A percentile compares a stretch with the other conserved stretches of the same genome.
Conservation (phyloP, 2,888 invertebrate species). For the Bombylius major region DNA sequence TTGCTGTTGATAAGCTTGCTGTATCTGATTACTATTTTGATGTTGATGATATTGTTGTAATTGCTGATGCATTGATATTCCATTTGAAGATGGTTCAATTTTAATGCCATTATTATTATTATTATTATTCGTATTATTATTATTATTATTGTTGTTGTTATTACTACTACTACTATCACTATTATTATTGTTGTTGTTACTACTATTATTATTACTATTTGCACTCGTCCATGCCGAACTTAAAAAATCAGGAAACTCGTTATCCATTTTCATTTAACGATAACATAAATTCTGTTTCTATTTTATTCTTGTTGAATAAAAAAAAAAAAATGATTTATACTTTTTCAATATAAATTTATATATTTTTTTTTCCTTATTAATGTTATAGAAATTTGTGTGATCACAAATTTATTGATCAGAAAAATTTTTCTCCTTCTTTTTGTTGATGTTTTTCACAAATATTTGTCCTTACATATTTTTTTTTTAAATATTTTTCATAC, state of each 20-base stretch:
- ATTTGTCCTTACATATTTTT: too few relatives aligned
- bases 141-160: constrained; percentile 11
- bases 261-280: constrained; percentile 20
- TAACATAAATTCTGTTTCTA: constrained; percentile 9
- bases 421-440: too few relatives aligned
- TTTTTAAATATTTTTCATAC: too few relatives aligned
- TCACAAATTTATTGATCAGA: too few relatives aligned
- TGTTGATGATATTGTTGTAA: constrained; percentile 13
- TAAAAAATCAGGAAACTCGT: constrained; percentile 22
- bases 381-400: too few relatives aligned
- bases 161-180: constrained; percentile 6
- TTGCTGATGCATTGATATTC: constrained; percentile 5
- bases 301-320: constrained; percentile 3
- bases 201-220: constrained; percentile 8
- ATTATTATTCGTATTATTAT: constrained; percentile 8
- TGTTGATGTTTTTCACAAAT: too few relatives aligned
- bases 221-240: constrained; percentile 20
- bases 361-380: too few relatives aligned
- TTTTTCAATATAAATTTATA: neutral
- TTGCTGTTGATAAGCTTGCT: constrained; percentile 2
- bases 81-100: constrained; percentile 15
- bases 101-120: constrained; percentile 17
- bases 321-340: neutral
- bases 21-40: constrained; percentile 12
- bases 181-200: constrained; percentile 6